Evolutionary conservation across 64 coral and sea anemone genomes (phyloP), one percentile per base, ranked within the genome.

Genomic region (Porites lutea): DNA sequence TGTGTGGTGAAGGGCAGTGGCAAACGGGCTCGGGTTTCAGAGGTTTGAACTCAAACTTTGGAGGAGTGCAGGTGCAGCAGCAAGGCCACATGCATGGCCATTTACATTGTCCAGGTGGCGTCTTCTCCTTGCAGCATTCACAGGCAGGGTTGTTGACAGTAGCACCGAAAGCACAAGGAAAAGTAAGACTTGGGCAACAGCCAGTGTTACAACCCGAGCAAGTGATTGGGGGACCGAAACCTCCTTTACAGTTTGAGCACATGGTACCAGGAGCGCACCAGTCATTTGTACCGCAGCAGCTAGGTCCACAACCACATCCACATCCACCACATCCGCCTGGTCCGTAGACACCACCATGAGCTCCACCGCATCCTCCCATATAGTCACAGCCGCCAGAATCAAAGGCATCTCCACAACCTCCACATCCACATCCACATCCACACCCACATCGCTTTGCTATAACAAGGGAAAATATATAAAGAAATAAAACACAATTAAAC

Each of bases 71-170:
- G 74, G 83, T 85, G 10, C 91, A 93, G 83, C 91, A 93, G 74
- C 91, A 93, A 14, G 91, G 91, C 91, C 91, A 93, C 91, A 93
- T 71, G 62, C 91, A 93, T 59, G 91, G 91, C 91, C 91, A 93
- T 62, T 93, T 93, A 83, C 91, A 93, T 64, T 93, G 86, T 74
- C 86, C 86, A 11, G 91, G 91, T 4, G 91, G 91, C 23, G 91
- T 85, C 50, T 83, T 83, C 21, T 93, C 91, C 52, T 85, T 74
- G 58, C 91, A 93, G 52, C 91, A 93, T 78, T 93, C 91, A 70
- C 91, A 93, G 14, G 72, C 59, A 55, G 91, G 91, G 48, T 93
- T 93, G 53, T 93, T 93, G 14, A 93, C 91, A 76, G 82, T 87
- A 48, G 91, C 91, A 13, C 91, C 91, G 65, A 93, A 93, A 19